Evolutionary conservation across 2,888 invertebrate genomes (phyloP).

Genomic region (Microdon myrmicae): DNA sequence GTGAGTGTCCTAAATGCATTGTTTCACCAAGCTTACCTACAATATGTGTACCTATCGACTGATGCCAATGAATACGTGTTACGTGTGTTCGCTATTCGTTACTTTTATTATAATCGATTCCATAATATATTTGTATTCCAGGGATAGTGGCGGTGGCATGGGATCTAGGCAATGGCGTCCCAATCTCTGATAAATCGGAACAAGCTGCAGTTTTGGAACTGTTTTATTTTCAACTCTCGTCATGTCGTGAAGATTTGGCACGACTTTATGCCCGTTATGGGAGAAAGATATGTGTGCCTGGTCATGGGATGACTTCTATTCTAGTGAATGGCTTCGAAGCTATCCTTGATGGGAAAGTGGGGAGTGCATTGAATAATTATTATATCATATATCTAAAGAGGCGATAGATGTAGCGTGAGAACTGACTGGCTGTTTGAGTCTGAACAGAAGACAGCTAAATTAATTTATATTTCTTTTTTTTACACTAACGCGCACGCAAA

Average conservation of each 20-base stretch:
- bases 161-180: conserved; percentile 4
- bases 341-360: too few relatives aligned
- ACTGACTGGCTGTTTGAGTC: too few relatives aligned
- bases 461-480: too few relatives aligned
- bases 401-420: too few relatives aligned
- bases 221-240: conserved; percentile 30
- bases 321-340: too few relatives aligned
- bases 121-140: conserved; percentile 35
- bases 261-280: conserved; percentile 35
- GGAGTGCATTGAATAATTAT: conserved; percentile 29
- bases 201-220: conserved; percentile 38
- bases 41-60: conserved; percentile 25
- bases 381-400: too few relatives aligned
- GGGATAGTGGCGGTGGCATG: conserved; percentile 3
- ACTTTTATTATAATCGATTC: conserved; percentile 26
- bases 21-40: conserved; percentile 50
- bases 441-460: too few relatives aligned
- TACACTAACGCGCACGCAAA: too few relatives aligned
- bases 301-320: conserved; percentile 1
- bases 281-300: conserved; percentile 24
- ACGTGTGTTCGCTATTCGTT: too few relatives aligned
- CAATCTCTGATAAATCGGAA: conserved; percentile 21
- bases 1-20: conserved; percentile 49
- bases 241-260: conserved; percentile 54
- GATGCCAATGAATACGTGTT: too few relatives aligned